Evolutionary conservation across 1,140 invertebrate species (phyloP), one percentile per base, ranked within the genome.

Genomic region (Epicauta chinensis): DNA sequence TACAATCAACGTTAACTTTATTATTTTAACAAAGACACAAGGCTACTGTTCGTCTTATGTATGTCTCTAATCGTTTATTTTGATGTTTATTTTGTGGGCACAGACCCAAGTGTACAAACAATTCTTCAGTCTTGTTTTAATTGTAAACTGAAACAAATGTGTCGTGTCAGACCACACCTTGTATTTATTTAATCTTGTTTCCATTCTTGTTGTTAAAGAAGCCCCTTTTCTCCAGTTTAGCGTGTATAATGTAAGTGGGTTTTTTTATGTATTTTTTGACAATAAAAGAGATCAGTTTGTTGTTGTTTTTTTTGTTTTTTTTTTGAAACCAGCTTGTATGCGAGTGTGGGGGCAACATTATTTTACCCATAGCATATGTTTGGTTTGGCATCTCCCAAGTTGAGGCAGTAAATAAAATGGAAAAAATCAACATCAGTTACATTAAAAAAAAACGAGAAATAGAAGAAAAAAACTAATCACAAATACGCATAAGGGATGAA

Each of bases 151-250:
- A 41, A 48, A 45, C 45, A 44, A 43, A 44, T 49, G 44, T 35
- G 43, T 34, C 34, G 46, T 49, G 52, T 48, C 52, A 34, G 45
- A 47, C 39, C 52, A 54, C 52, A 49, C 52, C 52, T 54, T 49
- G 39, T 49, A 54, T 54, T 54, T 54, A 54, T 54, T 54, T 54
- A 48, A 54, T 54, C 52, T 47, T 54, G 45, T 54, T 54, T 54
- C 40, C 45, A 49, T 54, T 41, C 52, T 54, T 38, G 52, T 39
- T 50, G 38, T 23, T 23, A 23, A 23, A 23, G 23, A 23, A 23
- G 29, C n/a, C 12, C 30, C 15, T 34, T 17, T 31, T 47, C 13
- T 47, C 34, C 34, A 16, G 42, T 44, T 43, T 10, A 30, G 29
- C n/a, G 31, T 44, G 15, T 43, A 23, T 23, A 23, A 23, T 23